Conservation (phyloP, 2,797 vertebrate genomes). For the Typhlichthys subterraneus region DNA sequence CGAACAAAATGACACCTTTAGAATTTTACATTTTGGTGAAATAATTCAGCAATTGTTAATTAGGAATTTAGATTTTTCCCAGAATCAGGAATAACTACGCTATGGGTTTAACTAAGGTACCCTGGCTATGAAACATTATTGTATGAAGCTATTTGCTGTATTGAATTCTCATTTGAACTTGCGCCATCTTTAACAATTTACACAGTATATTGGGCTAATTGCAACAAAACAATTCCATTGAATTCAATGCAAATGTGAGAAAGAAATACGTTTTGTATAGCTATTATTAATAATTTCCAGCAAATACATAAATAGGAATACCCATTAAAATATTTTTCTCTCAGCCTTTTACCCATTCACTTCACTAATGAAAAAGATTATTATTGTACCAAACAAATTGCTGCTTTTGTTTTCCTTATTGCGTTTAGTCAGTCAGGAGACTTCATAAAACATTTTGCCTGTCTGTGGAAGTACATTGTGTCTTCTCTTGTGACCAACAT, state of each 20-base stretch:
- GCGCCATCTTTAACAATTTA: slow-evolving; percentile 7
- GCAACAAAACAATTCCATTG: slow-evolving; percentile 41
- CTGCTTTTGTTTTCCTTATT: slow-evolving; percentile 54
- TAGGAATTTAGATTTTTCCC: slow-evolving; percentile 30
- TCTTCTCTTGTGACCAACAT: slow-evolving; percentile 13
- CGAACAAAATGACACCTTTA: too few relatives aligned
- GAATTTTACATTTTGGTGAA: slow-evolving; percentile 5
- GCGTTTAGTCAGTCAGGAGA: slow-evolving; percentile 40
- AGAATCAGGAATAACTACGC: slow-evolving; percentile 42
- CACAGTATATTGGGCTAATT: slow-evolving; percentile 16
- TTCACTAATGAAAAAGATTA: slow-evolving; percentile 26
- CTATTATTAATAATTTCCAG: slow-evolving; percentile 23
- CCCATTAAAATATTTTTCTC: slow-evolving; percentile 18
- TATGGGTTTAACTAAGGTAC: slow-evolving; percentile 13
- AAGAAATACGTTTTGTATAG: slow-evolving; percentile 5
- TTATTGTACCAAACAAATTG: slow-evolving; percentile 21
- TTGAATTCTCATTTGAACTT: background rate
- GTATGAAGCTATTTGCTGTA: background rate
- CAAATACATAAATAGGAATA: slow-evolving; percentile 6
- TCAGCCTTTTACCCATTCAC: slow-evolving; percentile 21
- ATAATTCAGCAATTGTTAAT: slow-evolving; percentile 3
- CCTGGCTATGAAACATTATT: background rate
- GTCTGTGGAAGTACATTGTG: slow-evolving; percentile 25
- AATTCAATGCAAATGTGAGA: slow-evolving; percentile 33
- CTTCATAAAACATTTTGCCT: slow-evolving; percentile 24